Conservation (phyloP, 2,888 invertebrate species). For the Plagodis dolabraria region DNA sequence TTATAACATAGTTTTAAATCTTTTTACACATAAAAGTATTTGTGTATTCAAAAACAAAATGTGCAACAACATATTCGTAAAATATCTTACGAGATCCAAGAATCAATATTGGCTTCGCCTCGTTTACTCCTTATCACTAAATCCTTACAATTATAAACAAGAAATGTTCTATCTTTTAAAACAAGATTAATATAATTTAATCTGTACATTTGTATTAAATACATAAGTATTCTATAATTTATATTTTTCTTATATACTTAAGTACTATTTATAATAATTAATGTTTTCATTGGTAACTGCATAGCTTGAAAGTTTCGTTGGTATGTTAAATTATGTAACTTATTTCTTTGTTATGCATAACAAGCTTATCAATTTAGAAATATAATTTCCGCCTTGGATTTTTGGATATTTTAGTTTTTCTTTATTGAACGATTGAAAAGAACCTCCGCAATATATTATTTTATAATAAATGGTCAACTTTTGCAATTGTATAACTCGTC, state of each 20-base stretch:
- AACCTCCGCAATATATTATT: no score
- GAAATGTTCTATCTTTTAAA: slow-evolving; percentile 54
- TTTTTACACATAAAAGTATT: slow-evolving; percentile 62
- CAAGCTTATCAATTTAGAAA: no score
- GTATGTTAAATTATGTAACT: no score
- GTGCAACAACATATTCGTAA: slow-evolving; percentile 66
- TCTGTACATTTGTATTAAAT: slow-evolving; percentile 65
- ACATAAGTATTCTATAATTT: slow-evolving; percentile 37
- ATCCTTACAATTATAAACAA: slow-evolving; percentile 56
- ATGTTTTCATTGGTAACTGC: no score
- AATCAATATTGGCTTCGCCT: slow-evolving; percentile 58
- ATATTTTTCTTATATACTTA: neutral
- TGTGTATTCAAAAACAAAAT: slow-evolving; percentile 58
- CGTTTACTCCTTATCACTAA: slow-evolving; percentile 33
- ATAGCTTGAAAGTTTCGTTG: no score
- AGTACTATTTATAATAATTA: neutral
- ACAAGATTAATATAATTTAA: slow-evolving; percentile 46
- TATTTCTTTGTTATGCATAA: no score
- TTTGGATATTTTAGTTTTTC: no score
- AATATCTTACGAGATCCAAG: slow-evolving; percentile 32
- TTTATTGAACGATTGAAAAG: no score
- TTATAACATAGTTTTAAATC: slow-evolving; percentile 62
- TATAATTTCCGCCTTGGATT: no score
- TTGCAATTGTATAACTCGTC: no score
- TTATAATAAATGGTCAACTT: no score